Conservation (phyloP, 2,888 invertebrate genomes). For the Eupithecia subumbrata region DNA sequence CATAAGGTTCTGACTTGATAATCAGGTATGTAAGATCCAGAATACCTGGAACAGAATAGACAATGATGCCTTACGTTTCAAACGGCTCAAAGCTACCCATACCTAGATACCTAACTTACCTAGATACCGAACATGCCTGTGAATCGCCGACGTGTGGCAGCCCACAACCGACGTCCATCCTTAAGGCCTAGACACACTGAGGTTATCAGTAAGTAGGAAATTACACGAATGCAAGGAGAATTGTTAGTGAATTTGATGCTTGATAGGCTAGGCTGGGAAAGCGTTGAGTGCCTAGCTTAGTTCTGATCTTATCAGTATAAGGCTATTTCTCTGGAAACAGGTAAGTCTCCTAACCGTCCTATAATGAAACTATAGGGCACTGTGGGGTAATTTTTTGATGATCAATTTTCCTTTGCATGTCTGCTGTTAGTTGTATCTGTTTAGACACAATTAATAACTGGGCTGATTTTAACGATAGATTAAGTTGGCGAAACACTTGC, state of each 20-base stretch:
- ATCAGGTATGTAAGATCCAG: background rate
- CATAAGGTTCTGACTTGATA: background rate
- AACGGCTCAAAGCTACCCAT: background rate
- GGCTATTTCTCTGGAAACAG: background rate
- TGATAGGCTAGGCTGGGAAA: background rate
- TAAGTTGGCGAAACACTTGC: too few relatives aligned
- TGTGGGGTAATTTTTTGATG: too few relatives aligned
- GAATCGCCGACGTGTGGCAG: background rate
- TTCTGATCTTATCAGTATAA: background rate
- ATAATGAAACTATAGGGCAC: background rate
- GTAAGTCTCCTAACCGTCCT: background rate
- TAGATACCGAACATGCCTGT: background rate
- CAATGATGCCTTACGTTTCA: background rate
- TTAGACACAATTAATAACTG: too few relatives aligned
- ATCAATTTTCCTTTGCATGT: too few relatives aligned
- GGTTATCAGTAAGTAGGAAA: background rate
- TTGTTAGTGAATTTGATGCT: background rate
- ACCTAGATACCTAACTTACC: background rate
- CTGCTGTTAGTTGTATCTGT: too few relatives aligned
- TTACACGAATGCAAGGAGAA: background rate
- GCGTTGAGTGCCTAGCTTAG: background rate
- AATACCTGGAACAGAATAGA: background rate
- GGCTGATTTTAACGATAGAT: too few relatives aligned
- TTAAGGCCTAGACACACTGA: background rate
- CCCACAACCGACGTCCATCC: background rate